Evolutionary conservation across 2,888 invertebrate genomes (phyloP).

Genomic region (Amphipyra tragopoginis): DNA sequence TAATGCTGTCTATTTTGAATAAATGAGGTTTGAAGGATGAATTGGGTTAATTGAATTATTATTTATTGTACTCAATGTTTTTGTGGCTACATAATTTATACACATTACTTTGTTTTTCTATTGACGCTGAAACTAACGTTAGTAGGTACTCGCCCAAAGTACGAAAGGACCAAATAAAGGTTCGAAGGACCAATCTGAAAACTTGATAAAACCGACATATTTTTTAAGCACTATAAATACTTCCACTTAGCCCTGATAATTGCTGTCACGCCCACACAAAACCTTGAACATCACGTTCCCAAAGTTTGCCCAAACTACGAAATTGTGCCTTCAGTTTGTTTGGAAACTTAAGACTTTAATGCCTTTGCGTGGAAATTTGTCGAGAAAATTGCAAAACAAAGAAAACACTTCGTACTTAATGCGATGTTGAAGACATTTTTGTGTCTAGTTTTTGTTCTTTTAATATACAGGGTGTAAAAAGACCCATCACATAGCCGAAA

Average conservation of each 20-base stretch:
- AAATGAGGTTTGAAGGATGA: too few species aligned
- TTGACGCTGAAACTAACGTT: too few species aligned
- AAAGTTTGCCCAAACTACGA: constrained; percentile 37
- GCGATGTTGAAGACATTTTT: constrained; percentile 10
- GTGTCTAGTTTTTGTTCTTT: background rate
- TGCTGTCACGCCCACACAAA: constrained; percentile 15
- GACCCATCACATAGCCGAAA: too few species aligned
- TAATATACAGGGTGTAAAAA: too few species aligned
- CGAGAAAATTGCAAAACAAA: constrained; percentile 40
- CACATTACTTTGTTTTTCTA: too few species aligned
- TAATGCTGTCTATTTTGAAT: too few species aligned
- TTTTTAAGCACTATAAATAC: constrained; percentile 2
- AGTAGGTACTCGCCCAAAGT: background rate
- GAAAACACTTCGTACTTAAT: constrained; percentile 11
- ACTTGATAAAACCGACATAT: background rate
- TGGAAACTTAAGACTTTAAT: constrained; percentile 36
- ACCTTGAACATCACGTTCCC: constrained; percentile 4
- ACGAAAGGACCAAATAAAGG: background rate
- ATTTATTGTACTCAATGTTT: too few species aligned
- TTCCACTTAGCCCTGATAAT: constrained; percentile 22
- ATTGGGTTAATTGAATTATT: too few species aligned
- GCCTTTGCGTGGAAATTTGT: constrained; percentile 26
- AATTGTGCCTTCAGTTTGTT: constrained; percentile 30
- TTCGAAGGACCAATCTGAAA: constrained; percentile 6
- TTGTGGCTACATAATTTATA: too few species aligned